Conservation (phyloP, 2,797 vertebrate species). For the Lacerta agilis region DNA sequence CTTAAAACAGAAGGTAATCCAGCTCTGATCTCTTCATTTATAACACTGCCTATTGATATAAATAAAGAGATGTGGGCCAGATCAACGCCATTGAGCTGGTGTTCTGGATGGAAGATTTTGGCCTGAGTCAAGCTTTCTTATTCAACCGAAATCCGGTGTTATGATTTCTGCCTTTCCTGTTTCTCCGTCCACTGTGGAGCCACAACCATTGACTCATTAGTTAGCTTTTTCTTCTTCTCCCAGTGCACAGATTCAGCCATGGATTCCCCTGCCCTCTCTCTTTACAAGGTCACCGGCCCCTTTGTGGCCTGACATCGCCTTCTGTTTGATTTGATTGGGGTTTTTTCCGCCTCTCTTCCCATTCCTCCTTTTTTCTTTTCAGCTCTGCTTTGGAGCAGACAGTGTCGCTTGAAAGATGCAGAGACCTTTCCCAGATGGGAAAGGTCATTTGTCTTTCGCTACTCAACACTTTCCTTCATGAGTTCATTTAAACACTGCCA, state of each 20-base stretch:
- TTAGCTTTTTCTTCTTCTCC: conserved; percentile 7
- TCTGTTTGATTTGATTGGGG: conserved; percentile 38
- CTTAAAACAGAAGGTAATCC: not conserved
- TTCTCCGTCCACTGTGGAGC: not conserved
- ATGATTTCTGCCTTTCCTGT: conserved; percentile 15
- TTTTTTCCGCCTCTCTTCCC: conserved; percentile 35
- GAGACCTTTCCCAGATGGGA: conserved; percentile 76
- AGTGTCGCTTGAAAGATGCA: conserved; percentile 65
- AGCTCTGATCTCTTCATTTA: not conserved
- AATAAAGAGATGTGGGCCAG: not conserved
- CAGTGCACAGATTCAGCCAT: conserved; percentile 46
- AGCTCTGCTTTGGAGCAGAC: conserved; percentile 38
- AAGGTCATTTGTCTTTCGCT: conserved; percentile 77
- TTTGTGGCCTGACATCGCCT: conserved; percentile 26
- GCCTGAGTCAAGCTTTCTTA: not conserved
- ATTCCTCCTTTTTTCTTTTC: conserved; percentile 43
- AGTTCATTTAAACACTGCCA: conserved; percentile 77
- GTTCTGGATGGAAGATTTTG: not conserved
- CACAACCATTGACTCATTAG: conserved; percentile 33
- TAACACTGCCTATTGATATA: not conserved
- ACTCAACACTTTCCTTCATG: conserved; percentile 75
- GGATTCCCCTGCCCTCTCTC: conserved; percentile 31
- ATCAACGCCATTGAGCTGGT: not conserved
- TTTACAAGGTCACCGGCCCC: conserved; percentile 46
- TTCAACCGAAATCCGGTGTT: conserved; percentile 17